These are phyloP conservation scores for Sylvia borin DNA, from an alignment of 2,797 vertebrate species.

Conservation along the genomic window DNA sequence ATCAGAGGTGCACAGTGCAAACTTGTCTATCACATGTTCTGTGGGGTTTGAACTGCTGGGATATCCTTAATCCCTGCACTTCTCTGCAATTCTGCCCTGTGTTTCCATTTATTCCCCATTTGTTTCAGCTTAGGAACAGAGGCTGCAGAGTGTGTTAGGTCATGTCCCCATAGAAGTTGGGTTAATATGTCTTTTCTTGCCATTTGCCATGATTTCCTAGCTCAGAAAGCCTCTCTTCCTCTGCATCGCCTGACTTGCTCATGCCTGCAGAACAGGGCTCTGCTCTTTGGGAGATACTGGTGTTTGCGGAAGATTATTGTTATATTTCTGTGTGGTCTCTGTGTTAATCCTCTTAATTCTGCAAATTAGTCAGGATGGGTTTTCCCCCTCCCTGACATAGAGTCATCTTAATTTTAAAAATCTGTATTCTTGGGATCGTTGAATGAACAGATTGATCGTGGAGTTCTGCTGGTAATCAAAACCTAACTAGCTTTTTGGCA, in stretches of 20 bases:
- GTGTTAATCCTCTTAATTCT: conserved; percentile 73
- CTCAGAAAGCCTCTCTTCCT: background rate
- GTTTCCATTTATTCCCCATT: conserved; percentile 12
- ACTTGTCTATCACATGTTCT: background rate
- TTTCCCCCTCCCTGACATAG: conserved; percentile 23
- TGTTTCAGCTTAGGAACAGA: conserved; percentile 22
- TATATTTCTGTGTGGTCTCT: conserved; percentile 65
- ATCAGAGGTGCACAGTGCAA: background rate
- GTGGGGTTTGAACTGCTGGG: background rate
- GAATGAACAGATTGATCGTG: conserved; percentile 63
- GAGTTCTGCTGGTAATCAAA: conserved; percentile 66
- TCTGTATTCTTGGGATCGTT: conserved; percentile 65
- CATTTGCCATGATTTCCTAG: background rate
- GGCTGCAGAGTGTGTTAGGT: background rate
- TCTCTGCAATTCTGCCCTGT: background rate
- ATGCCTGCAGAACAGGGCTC: background rate
- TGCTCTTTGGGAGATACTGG: conserved; percentile 45
- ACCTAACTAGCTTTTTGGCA: conserved; percentile 64
- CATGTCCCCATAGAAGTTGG: background rate
- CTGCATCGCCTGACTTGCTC: background rate
- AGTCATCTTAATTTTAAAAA: conserved; percentile 69
- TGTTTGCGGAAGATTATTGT: conserved; percentile 60
- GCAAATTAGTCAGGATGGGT: conserved; percentile 64
- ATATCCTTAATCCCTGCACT: background rate
- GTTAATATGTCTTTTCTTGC: background rate